A percentile compares a stretch with the other conserved stretches of the same genome.
Evolutionary conservation across 2,888 invertebrate species (phyloP).

Genomic region (Euclidia mi): DNA sequence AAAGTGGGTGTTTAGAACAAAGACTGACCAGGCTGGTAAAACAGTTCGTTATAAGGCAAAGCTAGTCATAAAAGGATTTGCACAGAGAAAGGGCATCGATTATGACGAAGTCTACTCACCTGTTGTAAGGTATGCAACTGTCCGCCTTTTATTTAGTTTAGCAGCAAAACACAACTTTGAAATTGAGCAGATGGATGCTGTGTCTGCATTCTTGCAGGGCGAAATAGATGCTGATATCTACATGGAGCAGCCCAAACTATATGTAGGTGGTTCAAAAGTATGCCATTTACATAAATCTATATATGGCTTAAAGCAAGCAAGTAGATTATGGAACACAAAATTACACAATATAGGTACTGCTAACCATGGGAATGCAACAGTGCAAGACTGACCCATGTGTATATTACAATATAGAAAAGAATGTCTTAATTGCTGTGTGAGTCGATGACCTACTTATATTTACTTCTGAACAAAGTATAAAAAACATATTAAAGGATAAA

Average conservation of each 20-base stretch:
- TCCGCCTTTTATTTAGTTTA: conserved; percentile 21
- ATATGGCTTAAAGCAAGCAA: not conserved
- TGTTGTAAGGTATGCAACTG: not conserved
- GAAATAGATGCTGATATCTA: not conserved
- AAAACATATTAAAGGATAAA: not conserved
- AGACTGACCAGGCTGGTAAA: too few species aligned
- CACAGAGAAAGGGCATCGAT: not conserved
- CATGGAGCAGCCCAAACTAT: not conserved
- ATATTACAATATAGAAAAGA: not conserved
- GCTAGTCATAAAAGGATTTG: not conserved
- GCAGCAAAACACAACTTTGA: conserved; percentile 36
- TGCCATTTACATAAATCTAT: not conserved
- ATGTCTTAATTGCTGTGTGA: too few species aligned
- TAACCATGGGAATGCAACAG: conserved; percentile 26
- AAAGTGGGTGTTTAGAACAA: too few species aligned
- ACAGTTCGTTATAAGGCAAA: not conserved
- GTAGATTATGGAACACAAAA: conserved; percentile 1
- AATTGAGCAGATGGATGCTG: conserved; percentile 16
- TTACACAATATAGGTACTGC: conserved; percentile 10
- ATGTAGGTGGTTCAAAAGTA: not conserved
- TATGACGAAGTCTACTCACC: not conserved
- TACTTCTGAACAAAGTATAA: not conserved
- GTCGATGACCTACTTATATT: not conserved
- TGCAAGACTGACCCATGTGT: conserved; percentile 2
- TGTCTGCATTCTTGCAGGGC: not conserved